A percentile compares a stretch with the other conserved stretches of the same genome.
Conservation (phyloP, 2,113 vertebrate species). For the Pelecanoides urinatrix region DNA sequence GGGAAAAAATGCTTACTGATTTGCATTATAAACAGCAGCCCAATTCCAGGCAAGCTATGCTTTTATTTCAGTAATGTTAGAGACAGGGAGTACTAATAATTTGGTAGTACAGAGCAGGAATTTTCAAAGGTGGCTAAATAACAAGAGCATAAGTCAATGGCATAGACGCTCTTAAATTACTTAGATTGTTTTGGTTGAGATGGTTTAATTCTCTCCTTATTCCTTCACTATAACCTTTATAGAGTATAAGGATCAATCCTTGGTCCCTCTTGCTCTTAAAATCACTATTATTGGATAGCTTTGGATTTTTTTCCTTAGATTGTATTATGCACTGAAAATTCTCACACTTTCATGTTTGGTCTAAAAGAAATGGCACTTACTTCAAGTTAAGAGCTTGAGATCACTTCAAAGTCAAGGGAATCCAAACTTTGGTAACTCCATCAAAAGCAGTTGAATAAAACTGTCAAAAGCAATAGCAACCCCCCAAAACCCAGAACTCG, state of each 20-base stretch:
- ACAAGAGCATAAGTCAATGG: not conserved
- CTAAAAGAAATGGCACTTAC: not conserved
- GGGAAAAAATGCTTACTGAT: not conserved
- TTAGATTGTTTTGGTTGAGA: not conserved
- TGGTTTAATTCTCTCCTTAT: not conserved
- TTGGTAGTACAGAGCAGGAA: not conserved
- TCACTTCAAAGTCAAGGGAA: not conserved
- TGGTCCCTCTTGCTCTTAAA: not conserved
- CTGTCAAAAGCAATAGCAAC: not conserved
- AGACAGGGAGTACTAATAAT: not conserved
- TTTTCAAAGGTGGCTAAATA: not conserved
- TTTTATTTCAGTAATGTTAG: not conserved
- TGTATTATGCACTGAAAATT: not conserved
- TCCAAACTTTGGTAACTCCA: not conserved
- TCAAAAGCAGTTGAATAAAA: not conserved
- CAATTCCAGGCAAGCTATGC: not conserved
- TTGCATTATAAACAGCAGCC: slow-evolving; percentile 21
- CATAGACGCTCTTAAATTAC: not conserved
- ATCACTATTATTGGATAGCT: not conserved
- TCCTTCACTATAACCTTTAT: not conserved
- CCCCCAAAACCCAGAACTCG: not conserved
- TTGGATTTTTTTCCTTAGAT: not conserved
- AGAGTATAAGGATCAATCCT: not conserved
- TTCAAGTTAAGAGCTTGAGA: not conserved
- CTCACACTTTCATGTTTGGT: not conserved